phyloP scores from a whole-genome alignment of 2,113 vertebrate genomes.

The Malurus cyaneus region DNA sequence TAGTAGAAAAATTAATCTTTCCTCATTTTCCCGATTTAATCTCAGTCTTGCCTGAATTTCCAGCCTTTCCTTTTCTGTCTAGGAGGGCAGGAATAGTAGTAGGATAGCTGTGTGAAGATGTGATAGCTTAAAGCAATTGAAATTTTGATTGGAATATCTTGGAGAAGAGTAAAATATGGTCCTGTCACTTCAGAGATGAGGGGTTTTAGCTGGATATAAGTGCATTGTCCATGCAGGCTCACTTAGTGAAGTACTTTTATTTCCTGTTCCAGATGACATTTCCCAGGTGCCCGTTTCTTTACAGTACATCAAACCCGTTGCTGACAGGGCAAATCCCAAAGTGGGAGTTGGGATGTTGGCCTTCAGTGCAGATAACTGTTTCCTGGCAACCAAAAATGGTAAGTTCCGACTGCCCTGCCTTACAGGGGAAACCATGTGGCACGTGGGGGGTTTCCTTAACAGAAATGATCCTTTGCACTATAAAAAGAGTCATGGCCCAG shows the following conservation, averaged over 20 bases:
- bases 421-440: not conserved
- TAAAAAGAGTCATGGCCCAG: not conserved
- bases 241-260: not conserved
- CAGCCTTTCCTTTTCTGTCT: not conserved
- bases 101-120: not conserved
- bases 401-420: not conserved
- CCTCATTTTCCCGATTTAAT: not conserved
- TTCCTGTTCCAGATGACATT: constrained; percentile 81
- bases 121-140: not conserved
- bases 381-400: constrained; percentile 93
- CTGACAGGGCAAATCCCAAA: constrained; percentile 92
- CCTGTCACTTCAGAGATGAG: not conserved
- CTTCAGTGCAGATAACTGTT: constrained; percentile 91
- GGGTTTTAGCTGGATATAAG: not conserved
- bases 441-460: not conserved
- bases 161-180: not conserved
- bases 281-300: constrained; percentile 78
- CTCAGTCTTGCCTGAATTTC: not conserved
- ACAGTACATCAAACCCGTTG: constrained; percentile 82
- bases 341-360: constrained; percentile 87
- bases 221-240: not conserved
- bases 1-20: not conserved
- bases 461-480: not conserved
- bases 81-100: not conserved
- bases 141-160: not conserved